These are phyloP conservation scores for Plumapathes pennacea DNA, from an alignment of 92 coral and sea anemone species.

Conservation along the genomic window DNA sequence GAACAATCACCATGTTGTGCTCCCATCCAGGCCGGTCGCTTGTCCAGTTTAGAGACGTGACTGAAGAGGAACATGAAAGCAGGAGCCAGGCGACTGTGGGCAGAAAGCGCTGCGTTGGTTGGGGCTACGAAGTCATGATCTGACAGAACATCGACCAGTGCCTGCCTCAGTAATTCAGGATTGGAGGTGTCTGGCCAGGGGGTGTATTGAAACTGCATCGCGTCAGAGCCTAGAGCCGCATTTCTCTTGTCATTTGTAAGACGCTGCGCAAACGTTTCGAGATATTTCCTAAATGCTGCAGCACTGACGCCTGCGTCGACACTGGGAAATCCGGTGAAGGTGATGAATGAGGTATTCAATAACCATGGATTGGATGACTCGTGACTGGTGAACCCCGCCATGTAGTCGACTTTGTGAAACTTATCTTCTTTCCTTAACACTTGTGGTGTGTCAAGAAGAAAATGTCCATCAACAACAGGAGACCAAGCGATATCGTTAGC, in stretches of 20 bases:
- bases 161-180: background rate
- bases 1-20: constrained; percentile 11
- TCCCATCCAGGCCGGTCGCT: constrained; percentile 20
- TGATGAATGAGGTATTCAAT: constrained; percentile 1
- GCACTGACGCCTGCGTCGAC: constrained; percentile 14
- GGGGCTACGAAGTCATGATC: constrained; percentile 27
- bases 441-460: constrained; percentile 26
- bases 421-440: constrained; percentile 3
- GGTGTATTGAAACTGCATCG: constrained; percentile 22
- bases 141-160: constrained; percentile 18
- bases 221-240: constrained; percentile 8
- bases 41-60: constrained; percentile 4
- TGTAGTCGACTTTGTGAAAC: constrained; percentile 14
- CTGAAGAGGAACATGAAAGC: constrained; percentile 34
- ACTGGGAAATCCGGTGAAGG: constrained; percentile 1
- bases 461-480: constrained; percentile 38
- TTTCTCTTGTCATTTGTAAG: constrained; percentile 5
- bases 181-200: constrained; percentile 19
- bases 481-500: constrained; percentile 15
- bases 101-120: constrained; percentile 2
- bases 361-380: constrained; percentile 6
- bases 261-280: constrained; percentile 2
- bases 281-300: constrained; percentile 4
- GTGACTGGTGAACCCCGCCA: constrained; percentile 19
- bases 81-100: constrained; percentile 26